Conservation (phyloP, 2,113 vertebrate species). For the Pleuronectes platessa region DNA sequence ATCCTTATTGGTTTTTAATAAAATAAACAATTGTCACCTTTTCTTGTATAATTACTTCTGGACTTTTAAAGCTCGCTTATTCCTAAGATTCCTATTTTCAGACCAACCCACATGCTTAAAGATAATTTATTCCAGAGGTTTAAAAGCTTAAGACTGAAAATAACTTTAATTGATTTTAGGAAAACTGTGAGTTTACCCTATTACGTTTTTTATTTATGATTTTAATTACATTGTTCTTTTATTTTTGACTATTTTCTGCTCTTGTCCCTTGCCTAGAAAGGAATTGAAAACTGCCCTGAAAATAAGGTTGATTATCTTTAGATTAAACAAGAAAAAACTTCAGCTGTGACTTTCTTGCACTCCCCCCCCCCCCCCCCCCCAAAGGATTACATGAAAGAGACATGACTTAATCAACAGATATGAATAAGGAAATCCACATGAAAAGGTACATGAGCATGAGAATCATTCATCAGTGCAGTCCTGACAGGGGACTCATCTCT, state of each 20-base stretch:
- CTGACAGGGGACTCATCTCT: conserved; percentile 7
- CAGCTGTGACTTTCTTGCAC: background rate
- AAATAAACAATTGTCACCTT: no score
- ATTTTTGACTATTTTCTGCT: background rate
- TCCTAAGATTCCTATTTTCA: conserved; percentile 14
- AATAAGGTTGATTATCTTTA: conserved; percentile 56
- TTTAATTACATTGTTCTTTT: background rate
- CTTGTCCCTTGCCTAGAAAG: no score
- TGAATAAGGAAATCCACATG: conserved; percentile 17
- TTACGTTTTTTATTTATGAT: background rate
- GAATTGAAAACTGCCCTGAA: conserved; percentile 11
- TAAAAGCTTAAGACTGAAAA: conserved; percentile 31
- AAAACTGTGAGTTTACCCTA: no score
- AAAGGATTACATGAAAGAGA: conserved; percentile 10
- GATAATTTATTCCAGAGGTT: conserved; percentile 41
- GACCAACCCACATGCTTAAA: conserved; percentile 28
- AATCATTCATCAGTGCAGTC: conserved; percentile 26
- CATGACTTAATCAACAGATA: conserved; percentile 28
- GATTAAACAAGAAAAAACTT: conserved; percentile 40
- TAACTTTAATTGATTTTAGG: no score
- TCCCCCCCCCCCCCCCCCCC: no score
- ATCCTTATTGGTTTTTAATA: no score
- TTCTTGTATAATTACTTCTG: no score
- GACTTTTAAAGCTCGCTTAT: background rate
- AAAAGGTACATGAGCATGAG: conserved; percentile 8